phyloP scores from a whole-genome alignment of 2,888 invertebrate species.

The Icerya purchasi region DNA sequence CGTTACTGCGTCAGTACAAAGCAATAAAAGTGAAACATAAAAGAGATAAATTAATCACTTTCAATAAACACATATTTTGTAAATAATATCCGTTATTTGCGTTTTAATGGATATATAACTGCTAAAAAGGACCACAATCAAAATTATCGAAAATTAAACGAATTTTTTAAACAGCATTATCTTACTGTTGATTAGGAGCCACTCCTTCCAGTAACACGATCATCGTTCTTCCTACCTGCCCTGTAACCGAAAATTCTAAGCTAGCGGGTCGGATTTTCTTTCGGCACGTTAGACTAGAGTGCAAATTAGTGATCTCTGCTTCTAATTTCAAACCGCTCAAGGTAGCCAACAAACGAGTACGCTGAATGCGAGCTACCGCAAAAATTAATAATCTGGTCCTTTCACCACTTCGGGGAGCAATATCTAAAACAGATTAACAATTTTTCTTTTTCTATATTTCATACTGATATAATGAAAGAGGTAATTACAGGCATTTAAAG shows the following conservation, averaged over 20 bases:
- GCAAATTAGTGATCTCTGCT: slow-evolving; percentile 76
- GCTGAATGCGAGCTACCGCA: slow-evolving; percentile 67
- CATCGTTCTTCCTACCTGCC: slow-evolving; percentile 77
- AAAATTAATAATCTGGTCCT: slow-evolving; percentile 61
- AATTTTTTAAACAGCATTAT: too few species aligned
- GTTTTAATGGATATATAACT: too few species aligned
- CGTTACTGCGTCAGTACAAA: too few species aligned
- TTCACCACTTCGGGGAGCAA: slow-evolving; percentile 27
- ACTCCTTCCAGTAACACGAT: slow-evolving; percentile 77
- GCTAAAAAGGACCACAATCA: too few species aligned
- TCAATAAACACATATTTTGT: too few species aligned
- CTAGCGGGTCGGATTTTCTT: slow-evolving; percentile 52
- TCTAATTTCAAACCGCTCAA: slow-evolving; percentile 83
- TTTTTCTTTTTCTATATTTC: too few species aligned
- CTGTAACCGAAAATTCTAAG: slow-evolving; percentile 59
- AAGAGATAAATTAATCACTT: too few species aligned
- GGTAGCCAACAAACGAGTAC: slow-evolving; percentile 67
- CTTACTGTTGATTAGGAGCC: slow-evolving; percentile 71
- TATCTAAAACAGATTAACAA: not conserved
- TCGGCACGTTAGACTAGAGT: slow-evolving; percentile 78
- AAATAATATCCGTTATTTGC: too few species aligned
- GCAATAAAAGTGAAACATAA: too few species aligned
- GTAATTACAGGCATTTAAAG: too few species aligned
- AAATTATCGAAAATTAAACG: too few species aligned
- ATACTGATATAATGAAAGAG: too few species aligned